phyloP scores from a whole-genome alignment of 1,140 invertebrate genomes.

The Bombus sibiricus region DNA sequence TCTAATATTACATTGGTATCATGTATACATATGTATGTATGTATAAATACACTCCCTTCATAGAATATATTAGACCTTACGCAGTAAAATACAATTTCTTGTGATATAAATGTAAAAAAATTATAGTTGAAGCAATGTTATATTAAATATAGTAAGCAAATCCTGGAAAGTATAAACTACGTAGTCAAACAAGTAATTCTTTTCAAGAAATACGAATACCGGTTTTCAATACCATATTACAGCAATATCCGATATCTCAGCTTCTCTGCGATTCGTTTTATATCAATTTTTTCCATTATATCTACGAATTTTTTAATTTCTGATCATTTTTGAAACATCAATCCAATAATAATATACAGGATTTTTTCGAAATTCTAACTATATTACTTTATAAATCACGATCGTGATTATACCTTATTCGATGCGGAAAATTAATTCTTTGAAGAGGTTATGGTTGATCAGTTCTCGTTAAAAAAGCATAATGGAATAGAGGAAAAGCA shows the following conservation, averaged over 20 bases:
- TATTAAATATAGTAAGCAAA: background rate
- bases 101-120: no score
- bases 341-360: background rate
- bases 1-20: no score
- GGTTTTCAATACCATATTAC: background rate
- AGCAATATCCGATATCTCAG: no score
- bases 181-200: background rate
- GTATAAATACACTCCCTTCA: no score
- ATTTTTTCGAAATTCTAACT: background rate
- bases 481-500: background rate
- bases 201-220: background rate
- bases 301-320: background rate
- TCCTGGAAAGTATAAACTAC: background rate
- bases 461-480: background rate
- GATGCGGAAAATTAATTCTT: background rate
- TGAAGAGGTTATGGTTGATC: background rate
- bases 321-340: background rate
- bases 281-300: background rate
- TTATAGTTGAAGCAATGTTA: background rate
- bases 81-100: no score
- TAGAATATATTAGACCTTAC: no score
- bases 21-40: no score
- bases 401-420: background rate
- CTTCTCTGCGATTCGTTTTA: background rate
- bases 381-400: no score